phyloP scores from a whole-genome alignment of 2,113 vertebrate species.

The Phoxinus phoxinus region DNA sequence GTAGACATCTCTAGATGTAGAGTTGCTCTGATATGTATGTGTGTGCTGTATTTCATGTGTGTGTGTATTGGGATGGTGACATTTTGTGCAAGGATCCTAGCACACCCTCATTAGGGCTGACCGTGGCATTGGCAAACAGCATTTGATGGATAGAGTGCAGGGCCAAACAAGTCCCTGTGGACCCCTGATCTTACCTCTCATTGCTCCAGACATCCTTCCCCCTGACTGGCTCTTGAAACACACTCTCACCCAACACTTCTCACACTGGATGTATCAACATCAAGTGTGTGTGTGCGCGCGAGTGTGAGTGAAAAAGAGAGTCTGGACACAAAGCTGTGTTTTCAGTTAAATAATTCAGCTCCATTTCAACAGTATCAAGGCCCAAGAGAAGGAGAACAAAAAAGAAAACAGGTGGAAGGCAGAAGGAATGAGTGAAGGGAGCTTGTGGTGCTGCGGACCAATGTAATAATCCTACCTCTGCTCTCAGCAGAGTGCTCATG shows the following conservation, averaged over 20 bases:
- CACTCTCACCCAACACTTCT: constrained; percentile 62
- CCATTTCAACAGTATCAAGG: constrained; percentile 54
- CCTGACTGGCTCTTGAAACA: constrained; percentile 76
- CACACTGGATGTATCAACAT: constrained; percentile 69
- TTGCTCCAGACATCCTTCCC: constrained; percentile 76
- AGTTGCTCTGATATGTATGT: neutral
- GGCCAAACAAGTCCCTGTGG: constrained; percentile 78
- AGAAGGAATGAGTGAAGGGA: constrained; percentile 32
- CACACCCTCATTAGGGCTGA: constrained; percentile 84
- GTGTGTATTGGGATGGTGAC: constrained; percentile 45
- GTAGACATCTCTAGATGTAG: neutral
- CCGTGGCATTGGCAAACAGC: constrained; percentile 77
- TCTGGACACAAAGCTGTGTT: constrained; percentile 48
- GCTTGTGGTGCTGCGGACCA: constrained; percentile 26
- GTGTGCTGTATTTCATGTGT: constrained; percentile 30
- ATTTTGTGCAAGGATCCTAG: constrained; percentile 61
- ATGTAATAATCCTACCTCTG: constrained; percentile 48
- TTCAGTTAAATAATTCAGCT: constrained; percentile 62
- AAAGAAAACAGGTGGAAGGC: constrained; percentile 37
- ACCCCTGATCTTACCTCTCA: constrained; percentile 80
- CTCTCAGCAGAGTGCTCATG: constrained; percentile 33
- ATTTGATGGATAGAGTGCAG: constrained; percentile 82
- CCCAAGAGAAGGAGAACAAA: constrained; percentile 34
- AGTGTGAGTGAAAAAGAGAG: neutral
- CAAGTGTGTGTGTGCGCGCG: constrained; percentile 51